Evolutionary conservation across 2,888 invertebrate genomes (phyloP), one percentile per base, ranked within the genome.

Genomic region (Oligia latruncula): DNA sequence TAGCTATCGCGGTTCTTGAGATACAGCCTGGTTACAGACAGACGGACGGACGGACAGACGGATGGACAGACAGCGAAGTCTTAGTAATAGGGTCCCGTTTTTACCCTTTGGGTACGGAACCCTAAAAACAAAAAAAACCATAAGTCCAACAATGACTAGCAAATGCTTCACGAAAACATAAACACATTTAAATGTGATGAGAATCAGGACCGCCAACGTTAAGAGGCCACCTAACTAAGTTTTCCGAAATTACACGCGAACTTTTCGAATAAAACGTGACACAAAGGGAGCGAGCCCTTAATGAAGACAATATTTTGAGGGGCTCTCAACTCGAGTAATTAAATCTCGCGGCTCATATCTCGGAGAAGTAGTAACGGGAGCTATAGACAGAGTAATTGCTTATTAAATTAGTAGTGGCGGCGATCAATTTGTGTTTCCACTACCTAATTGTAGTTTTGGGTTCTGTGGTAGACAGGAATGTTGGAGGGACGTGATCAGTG

Each of bases 221-320:
- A 95, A 95, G 94, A 92, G 94, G 93, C 91, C 81, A 89, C 83
- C 90, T 93, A 93, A 94, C 94, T 91, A 94, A 95, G 93, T 96
- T 96, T 92, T 74, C 87, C 88, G 88, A 93, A 95, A 95, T 96
- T 95, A 96, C 93, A 93, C 90, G 91, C 82, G 89, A 96, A 96
- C 94, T 96, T 96, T 96, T 96, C 96, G 92, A 96, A 96, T 96
- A 95, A 96, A 96, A 95, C 93, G 93, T 87, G 92, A 90, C 92
- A 94, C 95, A 95, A 95, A 95, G 95, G 95, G 90, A 93, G 93
- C 90, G 87, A 83, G 90, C 87, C 91, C 93, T 94, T 95, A 95
- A 96, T 95, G 95, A 96, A 96, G 95, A 96, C 95, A 95, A 95
- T 95, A 95, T 95, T 95, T 95, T 93, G 93, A 91, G 92, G 93